Evolutionary conservation across 23 tunicate genomes (phyloP).

Genomic region (Corella eumyota): DNA sequence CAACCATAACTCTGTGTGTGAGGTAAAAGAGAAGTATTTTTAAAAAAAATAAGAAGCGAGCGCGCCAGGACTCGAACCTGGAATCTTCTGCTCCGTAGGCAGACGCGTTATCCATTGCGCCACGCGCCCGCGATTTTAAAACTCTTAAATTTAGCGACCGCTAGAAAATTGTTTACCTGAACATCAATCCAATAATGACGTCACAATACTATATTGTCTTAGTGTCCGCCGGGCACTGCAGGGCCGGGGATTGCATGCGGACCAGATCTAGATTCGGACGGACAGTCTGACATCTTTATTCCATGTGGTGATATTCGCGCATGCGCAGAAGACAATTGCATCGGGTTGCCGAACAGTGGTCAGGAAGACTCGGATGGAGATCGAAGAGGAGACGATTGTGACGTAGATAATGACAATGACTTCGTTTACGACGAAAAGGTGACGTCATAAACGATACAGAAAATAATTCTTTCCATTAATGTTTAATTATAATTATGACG

Average conservation of each 20-base stretch:
- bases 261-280: conserved; percentile 8
- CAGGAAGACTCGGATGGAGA: conserved; percentile 35
- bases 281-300: conserved; percentile 15
- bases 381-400: conserved; percentile 21
- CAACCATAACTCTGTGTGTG: conserved; percentile 18
- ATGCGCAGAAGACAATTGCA: conserved; percentile 25
- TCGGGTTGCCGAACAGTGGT: conserved; percentile 24
- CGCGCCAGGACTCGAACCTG: not conserved
- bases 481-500: too few relatives aligned
- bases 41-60: not conserved
- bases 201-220: too few relatives aligned
- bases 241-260: conserved; percentile 26
- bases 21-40: conserved; percentile 1
- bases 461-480: too few relatives aligned
- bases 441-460: too few relatives aligned
- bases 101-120: too few relatives aligned
- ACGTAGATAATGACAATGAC: conserved; percentile 18
- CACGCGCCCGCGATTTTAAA: too few relatives aligned
- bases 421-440: conserved; percentile 16
- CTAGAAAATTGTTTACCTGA: not conserved
- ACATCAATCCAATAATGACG: too few relatives aligned
- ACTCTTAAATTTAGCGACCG: not conserved
- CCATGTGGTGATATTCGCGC: conserved; percentile 10
- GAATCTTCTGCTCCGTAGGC: too few relatives aligned
- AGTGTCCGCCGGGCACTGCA: conserved; percentile 14